Evolutionary conservation across 1,140 invertebrate genomes (phyloP), one percentile per base, ranked within the genome.

Genomic region (Pogonus chalceus): DNA sequence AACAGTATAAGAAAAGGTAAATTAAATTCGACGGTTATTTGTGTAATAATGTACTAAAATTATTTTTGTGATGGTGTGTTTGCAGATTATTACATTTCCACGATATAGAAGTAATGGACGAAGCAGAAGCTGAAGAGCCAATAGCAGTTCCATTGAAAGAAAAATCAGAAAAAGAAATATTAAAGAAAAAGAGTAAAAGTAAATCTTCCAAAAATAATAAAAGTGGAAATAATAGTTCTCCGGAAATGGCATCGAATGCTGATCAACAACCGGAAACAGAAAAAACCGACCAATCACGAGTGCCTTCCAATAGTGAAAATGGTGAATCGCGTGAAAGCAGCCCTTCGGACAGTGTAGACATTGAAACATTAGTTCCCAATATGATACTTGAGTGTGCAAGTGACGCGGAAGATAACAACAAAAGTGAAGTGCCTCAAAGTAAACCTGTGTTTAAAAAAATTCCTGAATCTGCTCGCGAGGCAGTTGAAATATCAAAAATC

Each of bases 71-170:
- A 61, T 56, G n/a, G 46, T 48, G 18, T 43, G 37, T 56, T 71
- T 72, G 7, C 65, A 87, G 85, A 64, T 74, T 88, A 46, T 69
- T 88, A 4, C 77, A 81, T 62, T 81, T 82, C 56, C 79, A 84
- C 64, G 82, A 87, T 60, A 75, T 87, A 23, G 78, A 83, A 56
- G 75, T 80, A 23, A 75, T 77, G 58, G 83, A 83, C 2, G 79
- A 80, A 46, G 75, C 80, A 1, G 77, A 80, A 1, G 73, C 74
- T 12, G 70, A 72, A 54, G 71, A 73, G 53, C 69, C 64, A 58
- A 69, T 64, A 53, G 57, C 43, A 57, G 71, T 75, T 4, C 60
- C 65, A 4, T 56, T 58, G 18, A 76, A 76, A 50, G 67, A 71
- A 23, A 64, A 68, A 35, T 66, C 62, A 31, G 74, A 73, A 56